phyloP scores from a whole-genome alignment of 2,113 vertebrate species.

The western clawed frog (Xenopus tropicalis) region DNA sequence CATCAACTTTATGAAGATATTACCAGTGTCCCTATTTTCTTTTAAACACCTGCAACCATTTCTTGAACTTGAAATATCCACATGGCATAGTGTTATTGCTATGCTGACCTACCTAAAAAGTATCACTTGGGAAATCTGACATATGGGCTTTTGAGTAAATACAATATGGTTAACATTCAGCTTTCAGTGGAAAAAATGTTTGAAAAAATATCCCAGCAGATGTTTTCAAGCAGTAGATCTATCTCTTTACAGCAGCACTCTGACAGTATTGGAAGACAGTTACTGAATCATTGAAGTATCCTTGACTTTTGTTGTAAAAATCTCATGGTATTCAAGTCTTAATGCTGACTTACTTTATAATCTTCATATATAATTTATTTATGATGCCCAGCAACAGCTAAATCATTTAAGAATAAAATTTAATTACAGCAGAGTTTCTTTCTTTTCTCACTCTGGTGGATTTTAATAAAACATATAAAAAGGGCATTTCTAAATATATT shows the following conservation, averaged over 20 bases:
- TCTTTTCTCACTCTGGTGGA: constrained; percentile 41
- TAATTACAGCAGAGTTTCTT: constrained; percentile 51
- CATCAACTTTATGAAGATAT: no score
- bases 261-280: constrained; percentile 47
- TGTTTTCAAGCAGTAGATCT: constrained; percentile 45
- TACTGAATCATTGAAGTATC: constrained; percentile 49
- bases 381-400: constrained; percentile 54
- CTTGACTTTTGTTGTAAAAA: constrained; percentile 51
- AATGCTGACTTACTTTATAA: constrained; percentile 57
- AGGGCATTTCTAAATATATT: no score
- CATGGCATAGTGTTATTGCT: constrained; percentile 28
- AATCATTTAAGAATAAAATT: constrained; percentile 68
- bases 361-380: constrained; percentile 68
- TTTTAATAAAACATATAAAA: no score
- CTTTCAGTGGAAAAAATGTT: constrained; percentile 38
- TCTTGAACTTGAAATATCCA: constrained; percentile 26
- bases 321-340: constrained; percentile 51
- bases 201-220: constrained; percentile 31
- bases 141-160: constrained; percentile 45
- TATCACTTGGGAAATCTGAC: constrained; percentile 39
- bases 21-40: no score
- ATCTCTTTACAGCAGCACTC: constrained; percentile 45
- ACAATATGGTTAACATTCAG: constrained; percentile 45
- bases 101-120: constrained; percentile 43
- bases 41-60: background rate